Conservation (phyloP, 2,113 vertebrate genomes). For the Nesoenas mayeri region DNA sequence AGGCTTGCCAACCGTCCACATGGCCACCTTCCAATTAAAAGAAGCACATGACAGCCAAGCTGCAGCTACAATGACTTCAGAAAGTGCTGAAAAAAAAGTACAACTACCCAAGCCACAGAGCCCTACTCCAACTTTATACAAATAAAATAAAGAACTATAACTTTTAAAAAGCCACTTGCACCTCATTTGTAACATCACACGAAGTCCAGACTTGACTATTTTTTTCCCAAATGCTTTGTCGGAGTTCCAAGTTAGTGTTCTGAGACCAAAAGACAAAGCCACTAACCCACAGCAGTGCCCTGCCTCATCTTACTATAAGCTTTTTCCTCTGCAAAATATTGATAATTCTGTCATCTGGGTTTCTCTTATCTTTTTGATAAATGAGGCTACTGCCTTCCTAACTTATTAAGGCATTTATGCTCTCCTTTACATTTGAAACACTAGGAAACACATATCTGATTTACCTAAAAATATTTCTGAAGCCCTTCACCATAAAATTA, state of each 20-base stretch:
- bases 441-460: not conserved
- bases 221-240: not conserved
- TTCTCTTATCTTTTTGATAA: constrained; percentile 41
- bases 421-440: constrained; percentile 2
- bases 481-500: not conserved
- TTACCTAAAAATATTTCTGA: not conserved
- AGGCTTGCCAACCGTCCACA: not conserved
- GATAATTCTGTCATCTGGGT: constrained; percentile 11
- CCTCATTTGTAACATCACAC: not conserved
- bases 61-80: constrained; percentile 7
- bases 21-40: constrained; percentile 38
- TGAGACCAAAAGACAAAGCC: not conserved
- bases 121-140: not conserved
- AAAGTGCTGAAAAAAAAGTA: not conserved
- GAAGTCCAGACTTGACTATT: not conserved
- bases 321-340: not conserved
- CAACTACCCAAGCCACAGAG: not conserved
- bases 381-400: constrained; percentile 3
- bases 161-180: not conserved
- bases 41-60: constrained; percentile 31
- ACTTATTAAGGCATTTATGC: constrained; percentile 2
- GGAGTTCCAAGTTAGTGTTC: not conserved
- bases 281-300: not conserved
- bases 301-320: not conserved
- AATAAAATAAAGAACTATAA: not conserved